Conservation (phyloP, 2,888 invertebrate species). For the Nomada fabriciana region DNA sequence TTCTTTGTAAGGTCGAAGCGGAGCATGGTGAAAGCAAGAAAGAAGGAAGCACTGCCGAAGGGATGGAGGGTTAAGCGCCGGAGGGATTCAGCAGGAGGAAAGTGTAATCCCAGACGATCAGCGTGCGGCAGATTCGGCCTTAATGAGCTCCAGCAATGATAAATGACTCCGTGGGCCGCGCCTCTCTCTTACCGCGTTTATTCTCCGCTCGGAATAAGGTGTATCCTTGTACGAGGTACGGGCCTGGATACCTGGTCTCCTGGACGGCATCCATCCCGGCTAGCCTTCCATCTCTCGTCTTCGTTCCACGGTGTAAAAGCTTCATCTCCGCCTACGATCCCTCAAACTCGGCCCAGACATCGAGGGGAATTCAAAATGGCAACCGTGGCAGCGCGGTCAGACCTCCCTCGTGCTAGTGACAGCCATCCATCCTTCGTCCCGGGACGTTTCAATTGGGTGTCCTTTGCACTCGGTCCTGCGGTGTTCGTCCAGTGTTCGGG, state of each 20-base stretch:
- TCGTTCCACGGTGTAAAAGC: constrained; percentile 76
- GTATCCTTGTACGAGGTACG: constrained; percentile 69
- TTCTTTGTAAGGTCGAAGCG: background rate
- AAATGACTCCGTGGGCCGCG: constrained; percentile 85
- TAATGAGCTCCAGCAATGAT: constrained; percentile 85
- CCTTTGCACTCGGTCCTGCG: constrained; percentile 23
- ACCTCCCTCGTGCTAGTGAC: constrained; percentile 77
- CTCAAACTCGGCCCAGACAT: constrained; percentile 79
- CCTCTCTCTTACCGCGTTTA: constrained; percentile 81
- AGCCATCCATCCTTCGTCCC: constrained; percentile 77
- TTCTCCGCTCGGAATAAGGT: constrained; percentile 73
- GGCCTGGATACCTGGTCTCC: constrained; percentile 64
- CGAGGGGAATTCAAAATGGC: constrained; percentile 81
- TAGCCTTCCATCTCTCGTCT: constrained; percentile 72
- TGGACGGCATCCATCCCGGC: constrained; percentile 69
- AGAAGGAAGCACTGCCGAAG: constrained; percentile 31
- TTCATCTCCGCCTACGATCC: constrained; percentile 84
- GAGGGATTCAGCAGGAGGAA: constrained; percentile 69
- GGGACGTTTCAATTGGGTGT: constrained; percentile 81
- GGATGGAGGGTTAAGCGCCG: constrained; percentile 70
- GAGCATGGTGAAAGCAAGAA: constrained; percentile 34
- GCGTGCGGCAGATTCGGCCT: constrained; percentile 84
- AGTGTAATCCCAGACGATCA: constrained; percentile 81
- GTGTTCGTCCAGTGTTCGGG: background rate
- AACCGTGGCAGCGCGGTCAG: constrained; percentile 57